Base-by-base conservation (phyloP, 2,113 vertebrate species). In the Aythya baeri region DNA sequence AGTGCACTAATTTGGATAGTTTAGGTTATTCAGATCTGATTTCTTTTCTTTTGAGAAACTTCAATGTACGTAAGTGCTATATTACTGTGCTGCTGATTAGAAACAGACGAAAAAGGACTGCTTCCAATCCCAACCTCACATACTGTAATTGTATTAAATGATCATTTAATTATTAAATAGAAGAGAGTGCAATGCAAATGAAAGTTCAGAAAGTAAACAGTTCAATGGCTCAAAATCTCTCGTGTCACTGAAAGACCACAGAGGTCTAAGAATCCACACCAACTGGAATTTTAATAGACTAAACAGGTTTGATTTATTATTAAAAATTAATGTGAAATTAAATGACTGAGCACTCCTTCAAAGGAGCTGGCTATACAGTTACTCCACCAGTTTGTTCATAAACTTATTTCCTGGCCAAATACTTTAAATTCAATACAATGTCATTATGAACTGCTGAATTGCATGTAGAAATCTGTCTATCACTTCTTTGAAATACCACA, bases 71-170 rank as follows among this genome's bases (percentile, higher is more conserved):
- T 52, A 65, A 79, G 36, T 66, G 36, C 50, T 66, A 44, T 14
- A 66, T 55, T 66, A 80, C 77, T 92, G 58, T 36, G 31, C 76
- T 86, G 83, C 66, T 13, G 3, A 86, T 44, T 36, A 89, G 66
- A 92, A 94, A 82, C 83, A 97, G 76, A 91, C 79, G 80, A 91
- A 94, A 91, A 90, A 84, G 34, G 79, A 59, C 50, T 78, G 81
- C 54, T 89, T 86, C 66, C 55, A 93, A 36, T 68, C n/a, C 55
- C 73, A 87, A 50, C 18, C 41, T 95, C 76, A 84, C 29, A 54
- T 73, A 90, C 22, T 70, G 57, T 50, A 91, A 94, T 27, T 54
- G 41, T 57, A 91, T 67, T 82, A 84, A 90, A 91, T 32, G 41
- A 62, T 57, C 1, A 3, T 66, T 94, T 93, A 66, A 89, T 92